Conservation (phyloP, 23 tunicate genomes). For the Aplidium turbinatum region DNA sequence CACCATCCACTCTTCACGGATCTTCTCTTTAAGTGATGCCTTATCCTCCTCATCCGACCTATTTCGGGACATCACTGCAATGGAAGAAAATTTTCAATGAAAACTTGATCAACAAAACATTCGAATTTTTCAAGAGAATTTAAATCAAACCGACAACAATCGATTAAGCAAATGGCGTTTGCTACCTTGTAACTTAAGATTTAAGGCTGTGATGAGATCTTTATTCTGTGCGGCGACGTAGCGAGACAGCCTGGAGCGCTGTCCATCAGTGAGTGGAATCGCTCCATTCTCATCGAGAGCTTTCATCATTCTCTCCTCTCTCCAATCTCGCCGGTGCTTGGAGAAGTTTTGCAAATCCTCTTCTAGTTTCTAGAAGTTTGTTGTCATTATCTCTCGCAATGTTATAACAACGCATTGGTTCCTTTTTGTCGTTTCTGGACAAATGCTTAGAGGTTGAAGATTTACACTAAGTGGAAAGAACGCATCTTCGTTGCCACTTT, state of each 20-base stretch:
- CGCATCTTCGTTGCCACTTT: too few species aligned
- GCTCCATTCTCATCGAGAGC: constrained; percentile 55
- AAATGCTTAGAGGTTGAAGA: too few species aligned
- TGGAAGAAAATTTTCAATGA: not conserved
- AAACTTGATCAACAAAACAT: not conserved
- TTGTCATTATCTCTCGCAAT: not conserved
- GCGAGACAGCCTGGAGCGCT: constrained; percentile 37
- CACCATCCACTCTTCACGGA: constrained; percentile 69
- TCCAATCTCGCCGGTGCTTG: constrained; percentile 51
- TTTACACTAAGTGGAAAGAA: too few species aligned
- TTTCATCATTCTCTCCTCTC: constrained; percentile 71
- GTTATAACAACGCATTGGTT: not conserved
- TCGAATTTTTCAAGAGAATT: not conserved
- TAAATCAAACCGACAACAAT: not conserved
- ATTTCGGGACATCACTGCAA: constrained; percentile 27
- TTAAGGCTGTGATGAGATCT: constrained; percentile 38
- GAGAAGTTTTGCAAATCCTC: constrained; percentile 46
- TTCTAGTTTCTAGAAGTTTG: constrained; percentile 48
- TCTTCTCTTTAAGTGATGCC: constrained; percentile 25
- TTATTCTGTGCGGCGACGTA: constrained; percentile 59
- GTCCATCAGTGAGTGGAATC: constrained; percentile 27
- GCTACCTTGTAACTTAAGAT: constrained; percentile 62
- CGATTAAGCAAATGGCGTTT: not conserved
- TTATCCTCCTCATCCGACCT: constrained; percentile 26
- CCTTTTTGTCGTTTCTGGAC: too few species aligned